A percentile compares a stretch with the other conserved stretches of the same genome.
Conservation (phyloP, 1,140 invertebrate species). For the Procambarus virginalis region DNA sequence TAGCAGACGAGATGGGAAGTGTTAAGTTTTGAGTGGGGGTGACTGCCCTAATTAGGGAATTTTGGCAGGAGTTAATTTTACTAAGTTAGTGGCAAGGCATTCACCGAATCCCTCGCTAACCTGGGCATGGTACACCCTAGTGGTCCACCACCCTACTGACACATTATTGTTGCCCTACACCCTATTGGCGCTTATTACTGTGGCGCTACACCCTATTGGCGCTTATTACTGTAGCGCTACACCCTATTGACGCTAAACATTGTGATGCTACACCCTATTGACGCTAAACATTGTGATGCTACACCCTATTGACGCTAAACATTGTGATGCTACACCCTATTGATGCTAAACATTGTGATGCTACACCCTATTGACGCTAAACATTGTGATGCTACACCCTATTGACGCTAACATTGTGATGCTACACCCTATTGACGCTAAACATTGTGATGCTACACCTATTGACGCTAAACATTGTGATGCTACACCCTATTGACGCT, state of each 20-base stretch:
- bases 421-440: too few species aligned
- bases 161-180: not conserved
- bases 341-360: too few species aligned
- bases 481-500: too few species aligned
- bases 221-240: not conserved
- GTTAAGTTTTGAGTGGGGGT: constrained; percentile 3
- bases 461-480: too few species aligned
- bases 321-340: too few species aligned
- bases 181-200: not conserved
- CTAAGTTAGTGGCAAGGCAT: constrained; percentile 26
- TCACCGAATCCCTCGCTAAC: not conserved
- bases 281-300: too few species aligned
- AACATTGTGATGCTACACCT: too few species aligned
- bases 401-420: too few species aligned
- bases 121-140: not conserved
- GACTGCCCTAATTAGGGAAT: constrained; percentile 29
- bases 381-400: too few species aligned
- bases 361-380: too few species aligned
- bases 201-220: not conserved
- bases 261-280: not conserved
- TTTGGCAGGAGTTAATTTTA: constrained; percentile 27
- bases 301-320: too few species aligned
- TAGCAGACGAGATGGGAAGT: not conserved
- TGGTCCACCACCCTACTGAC: not conserved
- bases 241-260: not conserved